phyloP scores from a whole-genome alignment of 2,888 invertebrate species.

The Melanargia galathea region DNA sequence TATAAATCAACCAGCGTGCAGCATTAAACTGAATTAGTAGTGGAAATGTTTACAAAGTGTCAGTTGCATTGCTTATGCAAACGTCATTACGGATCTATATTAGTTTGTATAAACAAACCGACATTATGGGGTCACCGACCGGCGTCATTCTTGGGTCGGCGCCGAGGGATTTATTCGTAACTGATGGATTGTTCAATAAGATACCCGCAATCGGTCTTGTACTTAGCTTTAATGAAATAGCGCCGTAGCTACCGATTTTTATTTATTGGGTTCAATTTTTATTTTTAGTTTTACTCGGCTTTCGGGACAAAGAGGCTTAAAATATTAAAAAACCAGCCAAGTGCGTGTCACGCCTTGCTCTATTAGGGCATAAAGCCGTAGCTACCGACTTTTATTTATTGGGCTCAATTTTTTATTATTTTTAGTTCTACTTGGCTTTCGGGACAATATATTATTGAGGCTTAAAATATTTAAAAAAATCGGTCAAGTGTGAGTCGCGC shows the following conservation, averaged over 20 bases:
- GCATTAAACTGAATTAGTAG: conserved; percentile 9
- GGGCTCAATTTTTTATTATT: no score
- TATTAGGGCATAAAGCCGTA: no score
- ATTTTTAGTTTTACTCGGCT: no score
- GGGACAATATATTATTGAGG: no score
- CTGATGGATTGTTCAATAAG: conserved; percentile 7
- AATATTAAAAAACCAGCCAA: no score
- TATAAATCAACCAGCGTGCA: conserved; percentile 1
- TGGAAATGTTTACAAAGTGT: conserved; percentile 17
- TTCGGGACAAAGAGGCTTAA: no score
- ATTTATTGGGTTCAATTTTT: neutral
- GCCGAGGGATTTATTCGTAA: neutral
- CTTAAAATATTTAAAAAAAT: no score
- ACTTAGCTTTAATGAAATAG: neutral
- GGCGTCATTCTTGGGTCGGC: conserved; percentile 7
- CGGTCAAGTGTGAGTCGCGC: no score
- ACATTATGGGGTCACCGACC: conserved; percentile 25
- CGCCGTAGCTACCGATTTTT: neutral
- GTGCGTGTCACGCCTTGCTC: no score
- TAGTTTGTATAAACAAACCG: conserved; percentile 27
- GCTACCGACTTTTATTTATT: no score
- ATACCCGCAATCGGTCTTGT: neutral
- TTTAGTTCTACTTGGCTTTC: no score
- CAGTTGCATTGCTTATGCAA: conserved; percentile 10
- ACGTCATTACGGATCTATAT: conserved; percentile 24